These are phyloP conservation scores for Lycodopsis pacificus DNA, from an alignment of 2,797 vertebrate genomes.

Conservation along the genomic window DNA sequence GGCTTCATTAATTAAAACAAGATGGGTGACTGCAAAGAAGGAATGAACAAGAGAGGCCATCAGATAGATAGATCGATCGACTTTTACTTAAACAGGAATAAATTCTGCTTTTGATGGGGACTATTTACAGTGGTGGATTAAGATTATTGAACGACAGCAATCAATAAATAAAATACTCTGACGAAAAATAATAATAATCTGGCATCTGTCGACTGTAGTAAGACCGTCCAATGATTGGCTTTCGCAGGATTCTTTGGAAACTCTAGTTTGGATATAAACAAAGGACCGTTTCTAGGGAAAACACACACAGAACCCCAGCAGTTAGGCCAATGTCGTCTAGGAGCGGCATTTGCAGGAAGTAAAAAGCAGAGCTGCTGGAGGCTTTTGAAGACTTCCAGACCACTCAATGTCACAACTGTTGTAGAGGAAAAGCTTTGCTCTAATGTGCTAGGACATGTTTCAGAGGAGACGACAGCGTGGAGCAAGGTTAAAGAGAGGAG, in stretches of 20 bases:
- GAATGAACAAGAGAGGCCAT: constrained; percentile 12
- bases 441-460: constrained; percentile 25
- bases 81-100: background rate
- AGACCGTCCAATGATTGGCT: background rate
- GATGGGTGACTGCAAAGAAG: constrained; percentile 44
- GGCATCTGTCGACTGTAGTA: background rate
- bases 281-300: constrained; percentile 3
- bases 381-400: constrained; percentile 60
- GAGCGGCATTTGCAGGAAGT: constrained; percentile 41
- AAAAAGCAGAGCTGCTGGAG: constrained; percentile 36
- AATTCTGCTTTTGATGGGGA: background rate
- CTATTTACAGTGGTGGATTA: background rate
- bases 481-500: constrained; percentile 25
- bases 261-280: constrained; percentile 1
- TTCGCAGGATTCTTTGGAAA: background rate
- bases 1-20: constrained; percentile 75
- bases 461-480: constrained; percentile 3
- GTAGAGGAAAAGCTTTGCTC: constrained; percentile 33
- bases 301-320: background rate
- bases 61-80: background rate
- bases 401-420: constrained; percentile 48
- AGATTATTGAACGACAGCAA: background rate
- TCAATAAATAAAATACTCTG: background rate
- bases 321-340: constrained; percentile 17
- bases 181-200: background rate